Conservation (phyloP, 2,113 vertebrate species). For the Falco punctatus region DNA sequence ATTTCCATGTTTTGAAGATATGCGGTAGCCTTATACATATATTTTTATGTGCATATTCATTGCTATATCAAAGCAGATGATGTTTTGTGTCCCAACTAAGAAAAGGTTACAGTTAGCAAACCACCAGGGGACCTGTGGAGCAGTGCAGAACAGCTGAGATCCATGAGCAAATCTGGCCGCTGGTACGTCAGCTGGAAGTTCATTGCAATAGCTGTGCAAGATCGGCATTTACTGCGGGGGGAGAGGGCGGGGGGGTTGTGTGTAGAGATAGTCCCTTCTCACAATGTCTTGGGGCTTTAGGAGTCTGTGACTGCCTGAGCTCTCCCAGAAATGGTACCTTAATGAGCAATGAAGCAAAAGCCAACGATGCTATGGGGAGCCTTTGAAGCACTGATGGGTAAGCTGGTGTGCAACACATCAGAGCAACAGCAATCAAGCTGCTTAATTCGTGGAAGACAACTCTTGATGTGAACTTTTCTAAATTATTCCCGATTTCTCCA, state of each 20-base stretch:
- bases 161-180: neutral
- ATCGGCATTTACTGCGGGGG: neutral
- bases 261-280: neutral
- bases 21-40: neutral
- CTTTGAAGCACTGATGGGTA: neutral
- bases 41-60: neutral
- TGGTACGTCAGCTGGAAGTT: neutral
- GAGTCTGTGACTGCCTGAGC: neutral
- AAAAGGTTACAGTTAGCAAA: neutral
- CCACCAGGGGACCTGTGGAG: neutral
- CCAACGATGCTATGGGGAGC: neutral
- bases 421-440: neutral
- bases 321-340: neutral
- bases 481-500: neutral
- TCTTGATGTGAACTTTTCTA: neutral
- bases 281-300: neutral
- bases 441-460: neutral
- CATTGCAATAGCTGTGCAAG: neutral
- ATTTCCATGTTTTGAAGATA: neutral
- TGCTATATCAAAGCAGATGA: neutral
- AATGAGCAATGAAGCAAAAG: constrained; percentile 14
- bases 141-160: neutral
- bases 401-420: neutral
- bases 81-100: neutral
- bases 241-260: neutral